Evolutionary conservation across 2,797 vertebrate genomes (phyloP).

Genomic region (Tenualosa thibaudeaui): DNA sequence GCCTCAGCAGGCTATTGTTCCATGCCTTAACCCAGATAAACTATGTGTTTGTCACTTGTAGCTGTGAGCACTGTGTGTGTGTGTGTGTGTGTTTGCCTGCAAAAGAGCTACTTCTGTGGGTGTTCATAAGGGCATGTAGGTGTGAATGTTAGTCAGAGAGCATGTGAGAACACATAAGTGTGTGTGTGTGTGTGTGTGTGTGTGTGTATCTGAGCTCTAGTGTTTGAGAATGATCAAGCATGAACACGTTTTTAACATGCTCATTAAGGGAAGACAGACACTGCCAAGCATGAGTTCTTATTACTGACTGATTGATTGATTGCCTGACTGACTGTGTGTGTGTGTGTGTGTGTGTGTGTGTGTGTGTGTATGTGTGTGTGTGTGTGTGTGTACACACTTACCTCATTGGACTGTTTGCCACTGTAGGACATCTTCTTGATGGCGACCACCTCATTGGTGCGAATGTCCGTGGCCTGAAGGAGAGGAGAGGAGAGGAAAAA

Average conservation of each 20-base stretch:
- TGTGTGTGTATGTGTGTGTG: constrained; percentile 6
- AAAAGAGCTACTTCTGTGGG: not conserved
- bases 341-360: constrained; percentile 16
- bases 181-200: constrained; percentile 26
- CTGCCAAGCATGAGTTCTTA: not conserved
- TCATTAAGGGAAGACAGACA: not conserved
- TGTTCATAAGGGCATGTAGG: not conserved
- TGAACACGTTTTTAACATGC: too few relatives aligned
- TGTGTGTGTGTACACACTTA: constrained; percentile 52
- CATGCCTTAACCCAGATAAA: not conserved
- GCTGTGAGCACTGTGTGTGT: constrained; percentile 21
- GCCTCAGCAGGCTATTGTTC: not conserved
- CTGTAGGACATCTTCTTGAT: constrained; percentile 97
- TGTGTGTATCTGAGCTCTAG: not conserved
- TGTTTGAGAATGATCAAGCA: not conserved
- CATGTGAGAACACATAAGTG: not conserved
- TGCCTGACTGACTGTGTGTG: too few relatives aligned
- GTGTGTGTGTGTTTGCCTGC: constrained; percentile 10
- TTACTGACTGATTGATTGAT: too few relatives aligned
- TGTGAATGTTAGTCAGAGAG: not conserved
- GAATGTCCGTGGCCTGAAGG: constrained; percentile 85
- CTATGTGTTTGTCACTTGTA: not conserved
- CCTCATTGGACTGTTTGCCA: constrained; percentile 93
- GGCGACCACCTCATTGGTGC: constrained; percentile 93
- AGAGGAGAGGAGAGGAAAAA: not conserved